These are phyloP conservation scores for Andrena minutula DNA, from an alignment of 2,888 invertebrate genomes.

Conservation along the genomic window DNA sequence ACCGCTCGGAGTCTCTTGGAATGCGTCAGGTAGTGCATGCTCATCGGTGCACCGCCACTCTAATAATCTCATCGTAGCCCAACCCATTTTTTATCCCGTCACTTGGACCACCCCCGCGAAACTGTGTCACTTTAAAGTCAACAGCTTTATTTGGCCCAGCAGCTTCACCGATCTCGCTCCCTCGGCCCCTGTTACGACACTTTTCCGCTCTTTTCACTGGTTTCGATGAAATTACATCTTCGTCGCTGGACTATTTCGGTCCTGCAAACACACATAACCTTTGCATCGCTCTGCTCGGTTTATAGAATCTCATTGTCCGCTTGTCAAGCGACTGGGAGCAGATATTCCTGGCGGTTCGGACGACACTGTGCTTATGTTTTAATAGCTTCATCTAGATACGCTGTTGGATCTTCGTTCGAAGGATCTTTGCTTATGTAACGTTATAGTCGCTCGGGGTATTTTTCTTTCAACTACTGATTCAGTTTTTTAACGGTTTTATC, in stretches of 20 bases:
- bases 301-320: not conserved
- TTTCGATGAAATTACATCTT: not conserved
- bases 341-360: not conserved
- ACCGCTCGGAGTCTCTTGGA: conserved; percentile 37
- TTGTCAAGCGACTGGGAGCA: not conserved
- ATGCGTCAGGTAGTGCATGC: conserved; percentile 56
- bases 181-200: not conserved
- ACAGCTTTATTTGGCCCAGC: conserved; percentile 4
- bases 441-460: conserved; percentile 6
- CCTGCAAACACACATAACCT: conserved; percentile 54
- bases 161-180: conserved; percentile 14
- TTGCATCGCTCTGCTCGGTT: conserved; percentile 14
- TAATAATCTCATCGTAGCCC: conserved; percentile 59
- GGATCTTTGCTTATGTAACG: conserved; percentile 9
- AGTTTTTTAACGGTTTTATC: conserved; percentile 1
- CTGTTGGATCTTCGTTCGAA: not conserved
- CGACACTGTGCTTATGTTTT: not conserved
- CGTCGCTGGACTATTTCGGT: not conserved
- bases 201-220: not conserved
- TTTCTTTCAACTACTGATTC: not conserved
- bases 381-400: not conserved
- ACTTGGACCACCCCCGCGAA: conserved; percentile 37
- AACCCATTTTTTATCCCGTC: conserved; percentile 70
- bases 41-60: conserved; percentile 27
- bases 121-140: conserved; percentile 41